Evolutionary conservation across 2,888 invertebrate genomes (phyloP).

Genomic region (Tachystola acroxantha): DNA sequence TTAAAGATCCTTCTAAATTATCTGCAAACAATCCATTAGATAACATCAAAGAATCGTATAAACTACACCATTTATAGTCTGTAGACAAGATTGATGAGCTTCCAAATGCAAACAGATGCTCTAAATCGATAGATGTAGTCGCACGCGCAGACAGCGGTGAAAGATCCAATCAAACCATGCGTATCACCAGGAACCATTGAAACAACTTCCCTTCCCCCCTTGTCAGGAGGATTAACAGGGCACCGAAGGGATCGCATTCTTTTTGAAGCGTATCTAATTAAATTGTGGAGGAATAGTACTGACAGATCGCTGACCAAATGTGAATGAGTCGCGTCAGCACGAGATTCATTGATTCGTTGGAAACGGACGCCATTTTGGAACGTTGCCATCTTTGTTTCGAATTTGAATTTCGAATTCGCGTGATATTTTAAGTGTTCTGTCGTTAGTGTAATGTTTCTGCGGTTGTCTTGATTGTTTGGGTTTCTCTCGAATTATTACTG

Average conservation of each 20-base stretch:
- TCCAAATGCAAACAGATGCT: constrained; percentile 9
- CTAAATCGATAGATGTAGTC: constrained; percentile 7
- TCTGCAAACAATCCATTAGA: not conserved
- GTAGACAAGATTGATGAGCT: constrained; percentile 6
- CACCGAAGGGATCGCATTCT: no score
- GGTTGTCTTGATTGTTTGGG: constrained; percentile 5
- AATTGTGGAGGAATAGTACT: not conserved
- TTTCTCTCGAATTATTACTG: no score
- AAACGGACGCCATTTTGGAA: constrained; percentile 16
- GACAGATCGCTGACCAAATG: constrained; percentile 15
- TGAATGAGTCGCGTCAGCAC: constrained; percentile 16
- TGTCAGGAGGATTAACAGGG: not conserved
- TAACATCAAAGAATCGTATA: not conserved
- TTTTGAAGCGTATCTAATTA: not conserved
- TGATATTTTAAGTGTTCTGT: constrained; percentile 11
- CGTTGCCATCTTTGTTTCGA: constrained; percentile 21
- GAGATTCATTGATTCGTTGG: constrained; percentile 18
- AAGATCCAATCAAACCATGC: constrained; percentile 11
- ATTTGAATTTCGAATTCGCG: constrained; percentile 12
- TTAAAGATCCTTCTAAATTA: not conserved
- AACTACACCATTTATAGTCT: not conserved
- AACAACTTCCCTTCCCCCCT: not conserved
- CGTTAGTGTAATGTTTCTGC: constrained; percentile 7
- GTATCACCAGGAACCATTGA: not conserved
- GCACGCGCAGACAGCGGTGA: constrained; percentile 12